phyloP scores from a whole-genome alignment of 2,113 vertebrate species.

The Rhabdornis inornatus region DNA sequence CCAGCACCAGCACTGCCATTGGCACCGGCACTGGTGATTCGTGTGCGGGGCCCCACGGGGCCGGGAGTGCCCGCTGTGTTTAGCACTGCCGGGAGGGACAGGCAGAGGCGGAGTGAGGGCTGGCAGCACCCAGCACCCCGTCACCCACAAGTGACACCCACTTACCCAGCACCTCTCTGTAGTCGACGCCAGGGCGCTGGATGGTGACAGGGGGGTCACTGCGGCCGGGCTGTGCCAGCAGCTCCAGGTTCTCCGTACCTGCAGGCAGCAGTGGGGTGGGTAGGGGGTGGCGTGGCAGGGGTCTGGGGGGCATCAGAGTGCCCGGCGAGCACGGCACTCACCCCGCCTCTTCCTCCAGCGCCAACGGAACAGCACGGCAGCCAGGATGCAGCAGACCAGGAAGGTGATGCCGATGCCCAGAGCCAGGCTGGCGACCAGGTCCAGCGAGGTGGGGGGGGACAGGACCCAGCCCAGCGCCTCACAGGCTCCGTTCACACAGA shows the following conservation, averaged over 20 bases:
- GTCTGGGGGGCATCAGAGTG: accelerated
- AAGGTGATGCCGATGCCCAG: constrained; percentile 76
- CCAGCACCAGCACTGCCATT: neutral
- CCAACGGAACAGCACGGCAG: constrained; percentile 73
- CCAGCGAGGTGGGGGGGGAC: constrained; percentile 55
- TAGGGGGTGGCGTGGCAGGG: accelerated
- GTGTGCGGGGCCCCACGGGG: neutral
- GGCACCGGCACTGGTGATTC: neutral
- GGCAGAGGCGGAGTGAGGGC: neutral
- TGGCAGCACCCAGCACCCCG: neutral
- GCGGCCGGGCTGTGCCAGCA: constrained; percentile 3
- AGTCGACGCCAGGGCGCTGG: constrained; percentile 14
- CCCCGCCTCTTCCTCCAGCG: constrained; percentile 79
- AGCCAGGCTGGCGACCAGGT: constrained; percentile 77
- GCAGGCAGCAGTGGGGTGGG: neutral
- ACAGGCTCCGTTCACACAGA: constrained; percentile 79
- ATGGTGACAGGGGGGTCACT: neutral
- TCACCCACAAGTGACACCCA: neutral
- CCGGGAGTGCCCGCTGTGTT: constrained; percentile 25
- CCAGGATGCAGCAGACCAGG: constrained; percentile 71
- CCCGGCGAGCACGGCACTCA: neutral
- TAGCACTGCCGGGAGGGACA: neutral
- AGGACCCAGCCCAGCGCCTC: constrained; percentile 79
- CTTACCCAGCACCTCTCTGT: constrained; percentile 63
- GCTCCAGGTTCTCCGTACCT: constrained; percentile 56